Evolutionary conservation across 2,797 vertebrate species (phyloP).

Genomic region (Gallinago stenura): DNA sequence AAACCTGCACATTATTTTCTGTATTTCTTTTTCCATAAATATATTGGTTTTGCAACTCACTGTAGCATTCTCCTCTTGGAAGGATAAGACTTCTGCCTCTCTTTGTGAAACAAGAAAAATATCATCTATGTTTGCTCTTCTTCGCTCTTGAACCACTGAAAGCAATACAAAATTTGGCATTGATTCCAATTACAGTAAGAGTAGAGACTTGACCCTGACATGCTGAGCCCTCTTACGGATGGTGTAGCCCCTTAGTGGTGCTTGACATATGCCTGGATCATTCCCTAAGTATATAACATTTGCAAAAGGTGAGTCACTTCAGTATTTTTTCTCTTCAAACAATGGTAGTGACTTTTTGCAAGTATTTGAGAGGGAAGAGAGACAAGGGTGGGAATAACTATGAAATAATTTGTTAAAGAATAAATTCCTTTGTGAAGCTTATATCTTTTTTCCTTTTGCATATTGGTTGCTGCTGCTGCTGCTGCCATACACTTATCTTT

Average conservation of each 20-base stretch:
- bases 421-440: neutral
- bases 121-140: neutral
- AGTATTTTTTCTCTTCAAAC: neutral
- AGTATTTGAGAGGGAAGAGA: neutral
- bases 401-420: neutral
- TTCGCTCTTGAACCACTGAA: neutral
- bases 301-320: neutral
- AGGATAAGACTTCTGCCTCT: neutral
- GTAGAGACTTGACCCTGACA: neutral
- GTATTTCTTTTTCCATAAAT: neutral
- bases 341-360: neutral
- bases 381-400: neutral
- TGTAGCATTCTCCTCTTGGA: neutral
- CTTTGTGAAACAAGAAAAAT: neutral
- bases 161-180: neutral
- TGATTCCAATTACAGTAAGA: neutral
- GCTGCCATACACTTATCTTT: constrained; percentile 42
- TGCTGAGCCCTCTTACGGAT: neutral
- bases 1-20: neutral
- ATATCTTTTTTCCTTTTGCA: neutral
- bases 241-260: neutral
- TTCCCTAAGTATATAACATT: neutral
- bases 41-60: neutral
- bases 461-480: neutral
- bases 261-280: neutral